Evolutionary conservation across 1,140 invertebrate genomes (phyloP), one percentile per base, ranked within the genome.

Genomic region (Meloidogyne exigua): DNA sequence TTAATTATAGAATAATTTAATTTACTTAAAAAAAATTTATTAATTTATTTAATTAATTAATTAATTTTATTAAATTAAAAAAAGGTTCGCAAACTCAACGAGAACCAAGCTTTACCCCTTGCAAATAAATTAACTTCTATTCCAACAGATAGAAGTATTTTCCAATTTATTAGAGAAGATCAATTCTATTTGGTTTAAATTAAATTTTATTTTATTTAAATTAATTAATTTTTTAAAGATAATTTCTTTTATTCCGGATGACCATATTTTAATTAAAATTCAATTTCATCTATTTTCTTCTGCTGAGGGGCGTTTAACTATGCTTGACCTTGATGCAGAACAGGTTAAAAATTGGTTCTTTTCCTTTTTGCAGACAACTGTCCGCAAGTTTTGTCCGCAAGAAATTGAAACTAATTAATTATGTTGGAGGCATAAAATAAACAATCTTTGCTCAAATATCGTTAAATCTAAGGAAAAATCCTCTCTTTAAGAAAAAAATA

Each of bases 151-250:
- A 79, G 77, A 32, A 64, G 44, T 1, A 32, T 79, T 80, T 80
- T 79, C 13, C 77, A 79, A 66, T 79, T 79, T 62, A 63, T 71
- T 57, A 21, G 77, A 49, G 77, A 79, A 36, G 78, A 79, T 10
- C 66, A 79, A 68, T 79, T 65, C 42, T 79, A 80, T 49, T 72
- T 79, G 76, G 76, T 76, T 57, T n/a, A 44, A 25, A 18, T 32
- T 64, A 68, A 36, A 65, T 2, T 10, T 4, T 11, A 18, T 49
- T 26, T 57, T 57, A n/a, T n/a, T n/a, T n/a, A n/a, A n/a, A n/a
- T 26, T 21, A 32, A 21, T 63, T n/a, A 44, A 28, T 23, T 25
- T 42, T 80, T 23, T n/a, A n/a, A n/a, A 79, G 77, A 64, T 79
- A 36, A 63, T 79, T 63, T 28, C 77, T 5, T 79, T 79, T 66